Conservation (phyloP, 2,797 vertebrate species). For the Notolepis coatsorum region DNA sequence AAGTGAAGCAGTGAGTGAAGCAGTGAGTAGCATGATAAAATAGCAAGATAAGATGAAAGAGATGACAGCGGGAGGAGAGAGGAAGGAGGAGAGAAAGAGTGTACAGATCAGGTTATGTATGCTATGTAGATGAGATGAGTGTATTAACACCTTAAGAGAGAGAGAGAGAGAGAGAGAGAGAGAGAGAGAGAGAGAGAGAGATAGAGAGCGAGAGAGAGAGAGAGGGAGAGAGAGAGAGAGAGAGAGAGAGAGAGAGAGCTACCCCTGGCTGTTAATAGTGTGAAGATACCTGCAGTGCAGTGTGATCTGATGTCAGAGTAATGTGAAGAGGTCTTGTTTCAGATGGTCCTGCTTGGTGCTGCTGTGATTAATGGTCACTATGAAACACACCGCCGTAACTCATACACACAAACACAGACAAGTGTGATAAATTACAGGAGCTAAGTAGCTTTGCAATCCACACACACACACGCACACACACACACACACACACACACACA, state of each 20-base stretch:
- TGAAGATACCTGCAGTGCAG: slow-evolving; percentile 13
- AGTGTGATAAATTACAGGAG: slow-evolving; percentile 56
- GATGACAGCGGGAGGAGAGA: too few species aligned
- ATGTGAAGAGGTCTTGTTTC: slow-evolving; percentile 51
- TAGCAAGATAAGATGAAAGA: too few species aligned
- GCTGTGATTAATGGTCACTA: slow-evolving; percentile 44
- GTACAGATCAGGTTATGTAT: too few species aligned
- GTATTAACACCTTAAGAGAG: background rate
- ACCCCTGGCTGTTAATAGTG: slow-evolving; percentile 41
- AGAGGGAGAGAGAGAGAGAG: background rate
- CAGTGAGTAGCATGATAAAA: too few species aligned
- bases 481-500: background rate
- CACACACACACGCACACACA: slow-evolving; percentile 1
- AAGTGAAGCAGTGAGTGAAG: too few species aligned
- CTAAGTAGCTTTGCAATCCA: slow-evolving; percentile 31
- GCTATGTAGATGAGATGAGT: too few species aligned
- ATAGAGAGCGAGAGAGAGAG: too few species aligned
- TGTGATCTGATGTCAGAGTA: slow-evolving; percentile 49
- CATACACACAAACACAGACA: slow-evolving; percentile 38
- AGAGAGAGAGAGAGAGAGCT: background rate
- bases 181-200: background rate
- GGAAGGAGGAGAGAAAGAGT: too few species aligned
- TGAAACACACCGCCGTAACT: slow-evolving; percentile 46
- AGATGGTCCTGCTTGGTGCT: slow-evolving; percentile 38
- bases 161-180: background rate